phyloP scores from a whole-genome alignment of 2,797 vertebrate species.

The Peromyscus nudipes region DNA sequence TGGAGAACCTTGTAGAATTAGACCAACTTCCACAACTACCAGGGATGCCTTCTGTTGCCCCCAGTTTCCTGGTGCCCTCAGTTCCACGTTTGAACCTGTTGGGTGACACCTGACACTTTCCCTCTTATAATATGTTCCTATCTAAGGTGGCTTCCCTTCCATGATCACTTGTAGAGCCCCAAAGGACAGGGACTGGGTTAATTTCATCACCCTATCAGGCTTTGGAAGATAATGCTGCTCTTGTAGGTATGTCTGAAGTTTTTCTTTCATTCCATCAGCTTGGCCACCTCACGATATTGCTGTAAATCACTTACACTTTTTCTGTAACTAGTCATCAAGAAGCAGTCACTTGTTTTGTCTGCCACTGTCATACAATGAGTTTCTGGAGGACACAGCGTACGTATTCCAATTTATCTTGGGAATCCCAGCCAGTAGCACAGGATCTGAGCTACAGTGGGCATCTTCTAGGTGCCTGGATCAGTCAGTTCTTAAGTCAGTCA shows the following conservation, averaged over 20 bases:
- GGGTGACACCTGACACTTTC: neutral
- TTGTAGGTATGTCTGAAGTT: neutral
- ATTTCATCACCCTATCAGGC: neutral
- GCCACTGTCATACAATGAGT: neutral
- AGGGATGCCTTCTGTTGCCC: constrained; percentile 4
- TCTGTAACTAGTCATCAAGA: neutral
- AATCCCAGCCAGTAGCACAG: neutral
- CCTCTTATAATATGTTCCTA: constrained; percentile 47
- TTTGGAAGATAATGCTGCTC: neutral
- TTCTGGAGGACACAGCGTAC: neutral
- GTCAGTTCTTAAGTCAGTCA: neutral
- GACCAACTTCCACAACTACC: neutral
- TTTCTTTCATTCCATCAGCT: neutral
- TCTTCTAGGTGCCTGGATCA: neutral
- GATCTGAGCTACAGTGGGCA: neutral
- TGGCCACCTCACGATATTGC: rapidly evolving
- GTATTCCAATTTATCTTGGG: neutral
- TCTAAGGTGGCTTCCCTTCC: neutral
- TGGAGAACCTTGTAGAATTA: neutral
- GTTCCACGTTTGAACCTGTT: neutral
- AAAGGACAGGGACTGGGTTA: rapidly evolving
- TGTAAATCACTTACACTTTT: neutral
- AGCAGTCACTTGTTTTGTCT: no score
- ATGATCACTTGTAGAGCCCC: neutral
- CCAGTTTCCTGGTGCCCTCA: neutral